Evolutionary conservation across 2,113 vertebrate species (phyloP), one percentile per base, ranked within the genome.

Genomic region (Ailuropoda melanoleuca): DNA sequence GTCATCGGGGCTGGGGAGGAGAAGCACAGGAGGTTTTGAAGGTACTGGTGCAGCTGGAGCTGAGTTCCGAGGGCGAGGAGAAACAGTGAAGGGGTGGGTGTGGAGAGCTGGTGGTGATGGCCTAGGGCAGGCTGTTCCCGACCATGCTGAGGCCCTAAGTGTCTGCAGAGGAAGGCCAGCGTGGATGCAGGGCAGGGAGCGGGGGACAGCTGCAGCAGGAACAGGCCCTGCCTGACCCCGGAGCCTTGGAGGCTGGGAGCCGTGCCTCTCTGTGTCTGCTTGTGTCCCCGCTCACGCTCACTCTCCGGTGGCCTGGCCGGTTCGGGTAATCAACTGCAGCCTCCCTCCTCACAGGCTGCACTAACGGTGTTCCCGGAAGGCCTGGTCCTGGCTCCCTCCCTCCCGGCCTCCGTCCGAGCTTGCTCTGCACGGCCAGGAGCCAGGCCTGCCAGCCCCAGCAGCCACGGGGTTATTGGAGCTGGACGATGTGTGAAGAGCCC

Each of bases 211-310:
- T 43, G 23, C 14, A 8, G 43, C 87, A 48, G 62, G 24, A 58
- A n/a, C 26, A 48, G 24, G 43, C 23, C 12, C 3, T 31, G n/a
- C 77, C 75, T 1, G 2, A 14, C 13, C 8, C 0, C 0, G 37
- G 39, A 80, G 15, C 17, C 55, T 23, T 39, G 17, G 87, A 60
- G 66, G n/a, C 21, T 10, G 50, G 50, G n/a, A 26, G 4, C 29
- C 24, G 1, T 3, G 17, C 17, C 8, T 15, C 4, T 1, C 23
- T 4, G 0, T 70, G 3, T 46, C 34, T 1, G 19, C 46, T 17
- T 31, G 8, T 8, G 19, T 85, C 60, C 39, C 23, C 14, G 13
- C 55, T 92, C 11, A 13, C 14, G 13, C 55, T 92, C 11, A 13
- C 18, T 74, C 26, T 17, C 6, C 11, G 46, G 5, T 43, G 5